Percentiles rank a stretch among this genome's conserved stretches.
These are phyloP conservation scores for Lumbricus terrestris DNA, from an alignment of 2,888 invertebrate genomes.

Conservation along the genomic window DNA sequence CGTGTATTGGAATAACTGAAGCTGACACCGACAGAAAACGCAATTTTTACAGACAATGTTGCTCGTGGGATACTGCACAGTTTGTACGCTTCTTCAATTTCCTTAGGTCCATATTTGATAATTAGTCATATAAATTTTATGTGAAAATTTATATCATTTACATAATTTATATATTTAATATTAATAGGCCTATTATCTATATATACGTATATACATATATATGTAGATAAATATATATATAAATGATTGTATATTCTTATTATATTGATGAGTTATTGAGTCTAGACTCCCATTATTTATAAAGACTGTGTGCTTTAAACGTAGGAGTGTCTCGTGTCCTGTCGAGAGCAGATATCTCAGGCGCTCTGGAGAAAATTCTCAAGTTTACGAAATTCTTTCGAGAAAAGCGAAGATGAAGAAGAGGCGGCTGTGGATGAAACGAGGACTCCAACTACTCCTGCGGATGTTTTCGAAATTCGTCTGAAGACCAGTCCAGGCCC, in stretches of 20 bases:
- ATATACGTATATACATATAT: not conserved
- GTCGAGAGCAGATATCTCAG: not conserved
- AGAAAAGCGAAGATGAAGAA: not conserved
- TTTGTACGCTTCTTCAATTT: too few relatives aligned
- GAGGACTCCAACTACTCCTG: not conserved
- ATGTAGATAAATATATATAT: not conserved
- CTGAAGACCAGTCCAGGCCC: not conserved
- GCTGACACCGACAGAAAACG: too few relatives aligned
- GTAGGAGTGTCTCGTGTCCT: not conserved
- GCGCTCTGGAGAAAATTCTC: not conserved
- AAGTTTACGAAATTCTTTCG: not conserved
- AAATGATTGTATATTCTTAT: not conserved
- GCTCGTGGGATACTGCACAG: too few relatives aligned
- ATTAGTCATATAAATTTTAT: too few relatives aligned
- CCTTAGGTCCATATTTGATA: too few relatives aligned
- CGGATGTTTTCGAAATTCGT: not conserved
- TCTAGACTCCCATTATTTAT: too few relatives aligned
- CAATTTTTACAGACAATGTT: too few relatives aligned
- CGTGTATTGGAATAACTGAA: too few relatives aligned
- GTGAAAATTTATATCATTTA: too few relatives aligned
- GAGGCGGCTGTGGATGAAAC: not conserved
- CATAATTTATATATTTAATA: too few relatives aligned
- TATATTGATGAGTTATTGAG: not conserved
- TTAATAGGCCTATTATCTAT: too few relatives aligned
- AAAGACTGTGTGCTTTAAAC: too few relatives aligned